Evolutionary conservation across 2,113 vertebrate genomes (phyloP), one percentile per base, ranked within the genome.

Genomic region (Rafetus swinhoei): DNA sequence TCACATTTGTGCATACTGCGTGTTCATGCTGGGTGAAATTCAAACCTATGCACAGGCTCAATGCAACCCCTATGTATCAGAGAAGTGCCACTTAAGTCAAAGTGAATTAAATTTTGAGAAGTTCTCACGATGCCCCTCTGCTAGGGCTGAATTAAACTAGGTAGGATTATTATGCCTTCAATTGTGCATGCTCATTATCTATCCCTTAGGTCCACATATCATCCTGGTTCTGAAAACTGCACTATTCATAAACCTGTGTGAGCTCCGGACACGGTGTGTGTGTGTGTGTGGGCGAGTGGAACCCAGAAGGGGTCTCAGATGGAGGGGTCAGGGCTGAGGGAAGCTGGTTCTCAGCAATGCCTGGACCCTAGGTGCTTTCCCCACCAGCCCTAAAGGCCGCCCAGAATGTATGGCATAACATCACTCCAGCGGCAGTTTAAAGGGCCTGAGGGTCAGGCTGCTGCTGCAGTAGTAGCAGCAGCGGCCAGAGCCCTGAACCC

Each of bases 41-140:
- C 13, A 29, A 5, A 59, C 76, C 57, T 91, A 50, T 59, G 50
- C 87, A 9, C 54, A 54, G 86, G 32, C n/a, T 5, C 22, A 9
- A 14, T 0, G 0, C 74, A 21, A 82, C 53, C 53, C 1, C 35
- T 1, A 6, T 1, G 39, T 74, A 39, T n/a, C 1, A 14, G 83
- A 76, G 84, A 1, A 50, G 39, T 27, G 16, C 65, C 11, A 15
- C 74, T 45, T 50, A 77, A 50, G 5, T 50, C 45, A 50, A 77
- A 35, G 22, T 39, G 22, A 77, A 9, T 77, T 77, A 77, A 77
- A 39, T 45, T 14, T 45, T 27, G 13, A 45, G 45, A 25, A 50
- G 39, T 15, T 50, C 35, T 77, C 1, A 50, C 35, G 79, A 69
- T 85, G 27, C 57, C 74, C 80, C 11, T 53, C 79, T 21, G 11